Conservation (phyloP, 2,113 vertebrate genomes). For the Alaudala cheleensis region DNA sequence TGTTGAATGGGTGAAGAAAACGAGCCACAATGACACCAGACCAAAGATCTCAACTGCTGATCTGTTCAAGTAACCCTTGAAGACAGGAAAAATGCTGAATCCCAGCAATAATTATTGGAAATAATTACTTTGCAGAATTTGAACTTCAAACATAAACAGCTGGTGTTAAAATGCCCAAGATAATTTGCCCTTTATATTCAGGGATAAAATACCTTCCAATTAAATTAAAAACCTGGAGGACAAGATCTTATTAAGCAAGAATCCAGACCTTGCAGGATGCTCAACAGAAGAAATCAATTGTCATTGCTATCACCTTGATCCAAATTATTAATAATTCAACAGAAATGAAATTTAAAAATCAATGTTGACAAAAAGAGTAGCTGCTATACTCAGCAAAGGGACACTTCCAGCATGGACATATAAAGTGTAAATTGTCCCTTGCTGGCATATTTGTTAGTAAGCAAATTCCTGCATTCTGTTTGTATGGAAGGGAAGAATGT, state of each 20-base stretch:
- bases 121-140: not conserved
- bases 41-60: not conserved
- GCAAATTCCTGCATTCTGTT: not conserved
- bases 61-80: not conserved
- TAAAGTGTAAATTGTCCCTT: not conserved
- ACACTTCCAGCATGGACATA: not conserved
- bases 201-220: not conserved
- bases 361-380: slow-evolving; percentile 19
- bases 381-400: not conserved
- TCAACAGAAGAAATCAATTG: slow-evolving; percentile 66
- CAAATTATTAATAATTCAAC: slow-evolving; percentile 72
- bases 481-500: not conserved
- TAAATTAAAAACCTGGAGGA: slow-evolving; percentile 11
- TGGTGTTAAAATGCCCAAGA: not conserved
- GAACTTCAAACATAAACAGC: not conserved
- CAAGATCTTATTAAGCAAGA: slow-evolving; percentile 23
- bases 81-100: not conserved
- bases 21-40: not conserved
- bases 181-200: not conserved
- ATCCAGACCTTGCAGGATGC: slow-evolving; percentile 3
- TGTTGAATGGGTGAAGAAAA: not conserved
- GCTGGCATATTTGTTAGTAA: not conserved
- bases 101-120: not conserved
- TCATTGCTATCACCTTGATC: slow-evolving; percentile 64
- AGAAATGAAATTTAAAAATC: slow-evolving; percentile 60